phyloP scores from a whole-genome alignment of 2,888 invertebrate genomes.

The Caenorhabditis sp. region DNA sequence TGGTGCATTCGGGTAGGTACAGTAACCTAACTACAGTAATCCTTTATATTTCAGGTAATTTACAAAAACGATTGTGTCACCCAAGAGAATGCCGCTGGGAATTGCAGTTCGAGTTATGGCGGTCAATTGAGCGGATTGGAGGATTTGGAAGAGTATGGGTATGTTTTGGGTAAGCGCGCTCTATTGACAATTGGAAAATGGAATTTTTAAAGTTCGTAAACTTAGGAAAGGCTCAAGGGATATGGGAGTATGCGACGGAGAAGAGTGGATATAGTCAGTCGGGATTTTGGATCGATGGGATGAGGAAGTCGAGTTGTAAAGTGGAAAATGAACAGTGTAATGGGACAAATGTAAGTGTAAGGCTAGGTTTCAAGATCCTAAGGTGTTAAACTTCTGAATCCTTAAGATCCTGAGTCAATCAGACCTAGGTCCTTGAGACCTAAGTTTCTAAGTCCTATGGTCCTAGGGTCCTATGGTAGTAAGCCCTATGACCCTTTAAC shows the following conservation, averaged over 20 bases:
- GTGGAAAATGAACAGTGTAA: constrained; percentile 4
- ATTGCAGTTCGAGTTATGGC: not conserved
- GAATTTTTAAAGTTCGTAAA: too few relatives aligned
- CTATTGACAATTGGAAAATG: too few relatives aligned
- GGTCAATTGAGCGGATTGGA: not conserved
- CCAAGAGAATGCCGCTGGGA: not conserved
- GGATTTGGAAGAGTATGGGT: not conserved
- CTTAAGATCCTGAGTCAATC: too few relatives aligned
- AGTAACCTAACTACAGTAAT: not conserved
- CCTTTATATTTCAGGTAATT: not conserved
- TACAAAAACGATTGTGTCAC: not conserved
- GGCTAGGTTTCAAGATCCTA: not conserved
- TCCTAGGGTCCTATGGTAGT: too few relatives aligned
- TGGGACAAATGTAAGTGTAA: not conserved
- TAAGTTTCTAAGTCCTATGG: too few relatives aligned
- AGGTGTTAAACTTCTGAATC: too few relatives aligned
- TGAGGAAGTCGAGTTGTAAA: not conserved
- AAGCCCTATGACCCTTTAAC: too few relatives aligned
- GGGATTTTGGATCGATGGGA: not conserved
- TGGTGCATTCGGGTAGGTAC: constrained; percentile 28
- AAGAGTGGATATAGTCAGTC: not conserved
- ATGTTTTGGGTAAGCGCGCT: too few relatives aligned
- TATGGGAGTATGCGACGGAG: too few relatives aligned
- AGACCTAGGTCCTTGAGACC: too few relatives aligned
- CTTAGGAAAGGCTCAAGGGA: too few relatives aligned